Conservation (phyloP, 2,888 invertebrate species). For the Ethmia dodecea region DNA sequence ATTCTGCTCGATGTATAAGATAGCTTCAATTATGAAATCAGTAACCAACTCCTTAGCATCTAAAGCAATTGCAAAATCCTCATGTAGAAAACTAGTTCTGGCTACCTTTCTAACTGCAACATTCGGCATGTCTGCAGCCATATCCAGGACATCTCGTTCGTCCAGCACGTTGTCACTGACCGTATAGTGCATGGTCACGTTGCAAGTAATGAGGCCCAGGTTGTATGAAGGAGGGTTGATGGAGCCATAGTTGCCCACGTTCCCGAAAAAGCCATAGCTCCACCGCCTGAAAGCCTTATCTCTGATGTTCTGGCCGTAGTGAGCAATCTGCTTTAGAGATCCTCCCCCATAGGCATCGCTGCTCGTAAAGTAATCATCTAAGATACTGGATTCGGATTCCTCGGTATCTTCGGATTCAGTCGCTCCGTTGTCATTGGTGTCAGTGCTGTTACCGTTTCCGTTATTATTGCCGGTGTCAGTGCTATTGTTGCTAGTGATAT, state of each 20-base stretch:
- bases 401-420: neutral
- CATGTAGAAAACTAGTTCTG: slow-evolving; percentile 39
- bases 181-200: slow-evolving; percentile 50
- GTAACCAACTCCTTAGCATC: slow-evolving; percentile 49
- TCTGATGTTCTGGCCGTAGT: slow-evolving; percentile 56
- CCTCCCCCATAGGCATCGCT: slow-evolving; percentile 27
- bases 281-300: slow-evolving; percentile 45
- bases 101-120: slow-evolving; percentile 37
- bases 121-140: slow-evolving; percentile 46
- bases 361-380: neutral
- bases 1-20: slow-evolving; percentile 12
- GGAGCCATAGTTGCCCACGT: slow-evolving; percentile 34
- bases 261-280: slow-evolving; percentile 34
- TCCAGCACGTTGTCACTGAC: slow-evolving; percentile 38
- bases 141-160: slow-evolving; percentile 43
- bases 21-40: slow-evolving; percentile 36
- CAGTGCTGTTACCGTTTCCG: neutral
- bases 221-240: slow-evolving; percentile 40
- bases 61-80: slow-evolving; percentile 34
- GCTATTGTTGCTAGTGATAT: neutral
- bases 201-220: slow-evolving; percentile 33
- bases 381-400: neutral
- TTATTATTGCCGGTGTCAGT: neutral
- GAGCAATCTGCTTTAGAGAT: slow-evolving; percentile 50
- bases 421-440: neutral